Evolutionary conservation across 2,113 vertebrate genomes (phyloP).

Genomic region (Mugil cephalus): DNA sequence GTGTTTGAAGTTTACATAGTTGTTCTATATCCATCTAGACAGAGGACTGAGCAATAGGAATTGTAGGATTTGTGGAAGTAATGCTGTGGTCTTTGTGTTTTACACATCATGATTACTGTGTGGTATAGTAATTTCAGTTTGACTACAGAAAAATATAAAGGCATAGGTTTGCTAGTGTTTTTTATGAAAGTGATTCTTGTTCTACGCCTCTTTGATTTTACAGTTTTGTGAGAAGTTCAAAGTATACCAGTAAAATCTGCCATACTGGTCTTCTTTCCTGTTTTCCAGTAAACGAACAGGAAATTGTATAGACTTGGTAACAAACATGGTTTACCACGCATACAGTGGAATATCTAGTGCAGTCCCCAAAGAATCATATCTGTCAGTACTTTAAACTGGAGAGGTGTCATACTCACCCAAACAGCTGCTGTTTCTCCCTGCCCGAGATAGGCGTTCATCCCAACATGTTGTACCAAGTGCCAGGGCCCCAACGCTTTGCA

Average conservation of each 20-base stretch:
- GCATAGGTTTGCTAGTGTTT: not conserved
- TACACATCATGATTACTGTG: not conserved
- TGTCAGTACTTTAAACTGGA: not conserved
- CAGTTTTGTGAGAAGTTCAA: not conserved
- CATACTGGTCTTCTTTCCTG: not conserved
- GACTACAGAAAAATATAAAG: not conserved
- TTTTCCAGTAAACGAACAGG: not conserved
- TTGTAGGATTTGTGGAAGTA: not conserved
- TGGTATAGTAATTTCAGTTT: not conserved
- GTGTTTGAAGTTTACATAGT: not conserved
- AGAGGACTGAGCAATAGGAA: too few relatives aligned
- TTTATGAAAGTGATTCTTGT: not conserved
- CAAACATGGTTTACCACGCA: not conserved
- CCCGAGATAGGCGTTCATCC: constrained; percentile 62
- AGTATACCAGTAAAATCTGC: not conserved
- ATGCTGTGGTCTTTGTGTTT: not conserved
- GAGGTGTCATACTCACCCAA: constrained; percentile 84
- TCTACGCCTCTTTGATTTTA: too few relatives aligned
- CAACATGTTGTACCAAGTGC: constrained; percentile 71
- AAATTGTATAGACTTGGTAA: not conserved
- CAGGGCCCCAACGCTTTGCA: constrained; percentile 57
- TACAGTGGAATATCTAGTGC: not conserved
- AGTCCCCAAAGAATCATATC: not conserved
- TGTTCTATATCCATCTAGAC: too few relatives aligned
- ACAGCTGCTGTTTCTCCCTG: constrained; percentile 79